A percentile compares a stretch with the other conserved stretches of the same genome.
phyloP scores from a whole-genome alignment of 2,113 vertebrate species.

The Sphyrna mokarran region DNA sequence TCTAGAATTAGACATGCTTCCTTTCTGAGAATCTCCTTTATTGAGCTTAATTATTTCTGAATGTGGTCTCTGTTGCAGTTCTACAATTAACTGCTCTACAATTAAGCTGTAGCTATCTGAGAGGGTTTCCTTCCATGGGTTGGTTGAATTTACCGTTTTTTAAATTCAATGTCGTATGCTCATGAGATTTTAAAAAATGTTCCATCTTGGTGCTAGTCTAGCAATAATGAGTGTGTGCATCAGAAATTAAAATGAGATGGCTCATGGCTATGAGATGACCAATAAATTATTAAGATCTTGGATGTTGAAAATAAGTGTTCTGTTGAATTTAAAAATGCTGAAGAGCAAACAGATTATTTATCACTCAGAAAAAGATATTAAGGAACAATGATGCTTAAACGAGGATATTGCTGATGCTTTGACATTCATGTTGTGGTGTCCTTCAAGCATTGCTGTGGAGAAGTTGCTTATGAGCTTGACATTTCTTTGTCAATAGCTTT shows the following conservation, averaged over 20 bases:
- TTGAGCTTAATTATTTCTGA: slow-evolving; percentile 21
- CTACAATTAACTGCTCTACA: neutral
- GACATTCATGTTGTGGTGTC: slow-evolving; percentile 48
- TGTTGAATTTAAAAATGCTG: slow-evolving; percentile 4
- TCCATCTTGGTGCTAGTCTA: neutral
- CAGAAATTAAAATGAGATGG: slow-evolving; percentile 16
- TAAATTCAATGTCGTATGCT: too few relatives aligned
- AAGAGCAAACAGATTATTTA: neutral
- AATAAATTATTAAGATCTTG: neutral
- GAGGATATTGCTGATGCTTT: slow-evolving; percentile 42
- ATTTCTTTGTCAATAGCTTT: neutral
- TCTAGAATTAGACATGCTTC: neutral
- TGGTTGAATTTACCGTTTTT: neutral
- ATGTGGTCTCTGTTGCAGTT: neutral
- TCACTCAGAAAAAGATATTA: neutral
- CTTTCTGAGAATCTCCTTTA: slow-evolving; percentile 5
- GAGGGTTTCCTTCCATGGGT: neutral
- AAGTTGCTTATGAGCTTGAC: neutral
- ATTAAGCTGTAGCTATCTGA: neutral
- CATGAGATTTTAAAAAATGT: neutral
- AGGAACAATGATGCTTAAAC: neutral
- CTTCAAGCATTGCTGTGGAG: slow-evolving; percentile 39
- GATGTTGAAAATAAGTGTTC: neutral
- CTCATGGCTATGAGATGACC: neutral
- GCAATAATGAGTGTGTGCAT: neutral